Conservation (phyloP, 2,888 invertebrate genomes). For the Nomada hirtipes region DNA sequence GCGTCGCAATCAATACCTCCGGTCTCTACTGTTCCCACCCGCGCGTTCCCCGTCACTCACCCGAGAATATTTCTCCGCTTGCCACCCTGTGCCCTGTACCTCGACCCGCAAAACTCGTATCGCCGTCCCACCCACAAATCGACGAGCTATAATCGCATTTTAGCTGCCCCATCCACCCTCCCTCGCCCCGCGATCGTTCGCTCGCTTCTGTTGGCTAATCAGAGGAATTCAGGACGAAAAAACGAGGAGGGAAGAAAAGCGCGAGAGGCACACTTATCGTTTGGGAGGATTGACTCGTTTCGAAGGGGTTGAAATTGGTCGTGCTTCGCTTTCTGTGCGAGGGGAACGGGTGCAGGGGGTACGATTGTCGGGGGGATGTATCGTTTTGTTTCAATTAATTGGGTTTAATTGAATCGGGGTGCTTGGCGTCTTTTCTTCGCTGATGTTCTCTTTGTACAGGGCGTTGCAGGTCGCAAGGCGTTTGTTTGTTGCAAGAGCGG, state of each 20-base stretch:
- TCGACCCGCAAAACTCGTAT: conserved; percentile 71
- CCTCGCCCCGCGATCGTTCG: conserved; percentile 13
- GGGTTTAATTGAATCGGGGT: no score
- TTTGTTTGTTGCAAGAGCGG: no score
- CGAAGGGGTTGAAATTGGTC: background rate
- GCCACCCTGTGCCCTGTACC: conserved; percentile 68
- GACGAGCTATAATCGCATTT: conserved; percentile 62
- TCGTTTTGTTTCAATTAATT: no score
- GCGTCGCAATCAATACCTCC: conserved; percentile 75
- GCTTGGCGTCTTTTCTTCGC: no score
- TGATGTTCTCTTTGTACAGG: no score
- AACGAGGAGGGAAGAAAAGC: background rate
- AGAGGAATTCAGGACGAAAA: conserved; percentile 36
- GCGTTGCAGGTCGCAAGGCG: no score
- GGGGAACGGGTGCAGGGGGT: no score
- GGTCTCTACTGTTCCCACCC: conserved; percentile 79
- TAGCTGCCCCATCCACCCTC: conserved; percentile 23
- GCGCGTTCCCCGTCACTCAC: conserved; percentile 79
- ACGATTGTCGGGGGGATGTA: no score
- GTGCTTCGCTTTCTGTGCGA: no score
- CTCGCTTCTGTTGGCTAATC: conserved; percentile 36
- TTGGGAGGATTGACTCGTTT: background rate
- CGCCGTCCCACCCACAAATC: conserved; percentile 59
- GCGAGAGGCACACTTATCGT: conserved; percentile 1
- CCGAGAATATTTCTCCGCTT: conserved; percentile 78